Base-by-base conservation (phyloP, 2,888 invertebrate genomes). In the Parascotia fuliginaria region DNA sequence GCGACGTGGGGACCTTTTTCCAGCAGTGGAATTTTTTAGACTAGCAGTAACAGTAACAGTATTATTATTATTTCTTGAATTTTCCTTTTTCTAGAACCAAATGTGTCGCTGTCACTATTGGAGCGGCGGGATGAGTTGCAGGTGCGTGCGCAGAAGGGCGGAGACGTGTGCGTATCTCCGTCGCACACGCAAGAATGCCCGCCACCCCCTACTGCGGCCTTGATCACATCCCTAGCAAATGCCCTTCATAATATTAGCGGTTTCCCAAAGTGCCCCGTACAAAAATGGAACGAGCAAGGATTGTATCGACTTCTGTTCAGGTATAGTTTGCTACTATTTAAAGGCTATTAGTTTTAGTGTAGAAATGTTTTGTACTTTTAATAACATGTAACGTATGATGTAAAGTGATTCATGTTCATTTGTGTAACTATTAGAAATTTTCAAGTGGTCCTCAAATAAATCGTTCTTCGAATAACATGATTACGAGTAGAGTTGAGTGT, bases 11-110 rank as follows among this genome's bases (percentile, higher is more conserved):
- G n/a, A n/a, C n/a, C n/a, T n/a, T n/a, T n/a, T n/a, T n/a, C n/a
- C n/a, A n/a, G n/a, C n/a, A n/a, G n/a, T n/a, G n/a, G n/a, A n/a
- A n/a, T n/a, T n/a, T n/a, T n/a, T n/a, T n/a, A n/a, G n/a, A n/a
- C n/a, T n/a, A n/a, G n/a, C n/a, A n/a, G n/a, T n/a, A n/a, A n/a
- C n/a, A n/a, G n/a, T n/a, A n/a, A n/a, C n/a, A n/a, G n/a, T 37
- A 7, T 32, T 13, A 2, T 15, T 14, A 14, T 15, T 33, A 16
- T 42, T 47, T 74, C n/a, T n/a, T n/a, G n/a, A n/a, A n/a, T n/a
- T n/a, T n/a, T n/a, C n/a, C n/a, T n/a, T n/a, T n/a, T n/a, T 82
- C 66, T 60, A 92, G 91, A 89, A 48, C 82, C 85, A 9, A 91
- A 91, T 54, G 74, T 91, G 32, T 84, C 90, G 0, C 19, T 86